Conservation (phyloP, 2,797 vertebrate species). For the Craterocephalus amniculus region DNA sequence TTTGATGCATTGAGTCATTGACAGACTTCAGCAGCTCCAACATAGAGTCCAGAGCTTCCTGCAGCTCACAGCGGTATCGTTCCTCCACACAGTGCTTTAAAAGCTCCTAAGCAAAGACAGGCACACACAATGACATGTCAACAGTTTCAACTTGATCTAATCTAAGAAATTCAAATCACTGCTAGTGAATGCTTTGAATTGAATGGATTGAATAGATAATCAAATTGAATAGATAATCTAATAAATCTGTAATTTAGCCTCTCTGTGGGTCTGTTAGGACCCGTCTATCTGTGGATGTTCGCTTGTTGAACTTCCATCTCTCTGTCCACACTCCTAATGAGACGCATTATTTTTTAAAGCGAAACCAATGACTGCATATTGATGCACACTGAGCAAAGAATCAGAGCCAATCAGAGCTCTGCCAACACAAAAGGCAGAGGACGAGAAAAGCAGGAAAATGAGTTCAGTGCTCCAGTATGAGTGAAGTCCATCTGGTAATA, state of each 20-base stretch:
- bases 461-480: too few species aligned
- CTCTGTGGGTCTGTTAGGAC: slow-evolving; percentile 6
- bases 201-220: too few species aligned
- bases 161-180: slow-evolving; percentile 14
- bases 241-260: neutral
- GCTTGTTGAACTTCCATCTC: neutral
- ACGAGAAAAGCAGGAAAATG: neutral
- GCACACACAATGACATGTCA: slow-evolving; percentile 36
- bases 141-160: slow-evolving; percentile 20
- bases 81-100: slow-evolving; percentile 90
- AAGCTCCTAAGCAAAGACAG: slow-evolving; percentile 85
- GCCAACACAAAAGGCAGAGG: neutral
- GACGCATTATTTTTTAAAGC: neutral
- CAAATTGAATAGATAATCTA: too few species aligned
- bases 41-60: slow-evolving; percentile 93
- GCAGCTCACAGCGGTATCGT: slow-evolving; percentile 86
- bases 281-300: neutral
- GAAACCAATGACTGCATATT: slow-evolving; percentile 9
- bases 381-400: neutral
- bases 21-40: slow-evolving; percentile 95
- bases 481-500: too few species aligned
- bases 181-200: slow-evolving; percentile 10
- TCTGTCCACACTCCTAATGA: neutral
- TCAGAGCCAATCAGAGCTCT: neutral
- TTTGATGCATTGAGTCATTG: slow-evolving; percentile 99